Evolutionary conservation across 2,797 vertebrate species (phyloP).

Genomic region (Sebastes nivosus): DNA sequence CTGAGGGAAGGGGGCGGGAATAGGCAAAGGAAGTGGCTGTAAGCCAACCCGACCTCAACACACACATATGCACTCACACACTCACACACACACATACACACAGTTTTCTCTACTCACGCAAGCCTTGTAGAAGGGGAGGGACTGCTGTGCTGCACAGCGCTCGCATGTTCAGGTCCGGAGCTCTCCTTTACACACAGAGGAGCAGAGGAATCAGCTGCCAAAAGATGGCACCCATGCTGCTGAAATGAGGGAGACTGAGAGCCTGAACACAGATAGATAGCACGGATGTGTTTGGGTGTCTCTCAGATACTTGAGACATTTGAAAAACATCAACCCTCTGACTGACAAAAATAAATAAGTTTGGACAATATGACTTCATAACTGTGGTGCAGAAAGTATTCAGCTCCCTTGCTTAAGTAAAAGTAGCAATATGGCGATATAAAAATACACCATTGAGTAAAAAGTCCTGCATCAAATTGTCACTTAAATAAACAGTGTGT

Average conservation of each 20-base stretch:
- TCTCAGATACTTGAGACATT: neutral
- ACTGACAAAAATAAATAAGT: neutral
- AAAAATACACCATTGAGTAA: neutral
- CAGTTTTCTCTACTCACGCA: constrained; percentile 80
- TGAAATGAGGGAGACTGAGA: neutral
- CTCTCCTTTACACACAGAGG: constrained; percentile 24
- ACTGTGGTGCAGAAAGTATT: neutral
- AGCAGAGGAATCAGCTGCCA: constrained; percentile 47
- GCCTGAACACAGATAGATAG: neutral
- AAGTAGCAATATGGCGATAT: neutral
- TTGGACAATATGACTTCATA: neutral
- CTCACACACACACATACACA: constrained; percentile 56
- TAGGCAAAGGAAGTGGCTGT: constrained; percentile 78
- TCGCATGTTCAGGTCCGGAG: constrained; percentile 45
- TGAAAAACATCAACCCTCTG: neutral
- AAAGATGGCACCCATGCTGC: constrained; percentile 58
- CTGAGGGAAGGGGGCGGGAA: constrained; percentile 68
- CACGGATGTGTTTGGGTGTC: neutral
- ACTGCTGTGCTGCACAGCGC: constrained; percentile 43
- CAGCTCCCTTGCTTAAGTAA: neutral
- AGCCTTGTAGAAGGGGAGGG: constrained; percentile 69
- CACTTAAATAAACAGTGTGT: neutral
- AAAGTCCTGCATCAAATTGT: neutral
- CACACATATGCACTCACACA: constrained; percentile 53
- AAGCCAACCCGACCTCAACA: constrained; percentile 77